Percentiles rank a stretch among this genome's conserved stretches.
Conservation (phyloP, 2,797 vertebrate genomes). For the Liparis tanakae region DNA sequence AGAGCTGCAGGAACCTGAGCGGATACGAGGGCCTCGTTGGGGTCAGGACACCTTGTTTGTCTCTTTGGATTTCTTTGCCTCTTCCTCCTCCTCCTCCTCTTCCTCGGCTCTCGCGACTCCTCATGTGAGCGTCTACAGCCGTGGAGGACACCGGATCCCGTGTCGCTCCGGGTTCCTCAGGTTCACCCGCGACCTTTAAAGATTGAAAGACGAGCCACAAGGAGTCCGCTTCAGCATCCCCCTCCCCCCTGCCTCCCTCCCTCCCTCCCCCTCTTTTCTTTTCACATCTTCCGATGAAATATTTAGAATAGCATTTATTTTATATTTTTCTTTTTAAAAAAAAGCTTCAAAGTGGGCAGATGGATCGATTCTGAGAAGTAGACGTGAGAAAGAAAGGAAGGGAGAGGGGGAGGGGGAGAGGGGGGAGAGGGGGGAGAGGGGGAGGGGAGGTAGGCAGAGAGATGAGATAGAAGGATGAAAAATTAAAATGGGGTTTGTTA, state of each 20-base stretch:
- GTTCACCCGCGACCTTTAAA: conserved; percentile 70
- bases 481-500: conserved; percentile 5
- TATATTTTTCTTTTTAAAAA: too few species aligned
- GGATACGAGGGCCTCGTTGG: conserved; percentile 56
- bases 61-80: conserved; percentile 62
- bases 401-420: not conserved
- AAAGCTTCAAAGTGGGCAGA: conserved; percentile 52
- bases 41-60: conserved; percentile 66
- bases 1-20: conserved; percentile 43
- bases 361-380: conserved; percentile 53
- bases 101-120: conserved; percentile 57
- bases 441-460: too few species aligned
- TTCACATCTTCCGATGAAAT: conserved; percentile 60
- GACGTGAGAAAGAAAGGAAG: conserved; percentile 52
- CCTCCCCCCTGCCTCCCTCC: conserved; percentile 18
- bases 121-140: conserved; percentile 71
- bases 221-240: conserved; percentile 69
- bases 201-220: conserved; percentile 72
- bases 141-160: conserved; percentile 51
- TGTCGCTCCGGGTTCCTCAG: conserved; percentile 57
- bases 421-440: too few species aligned
- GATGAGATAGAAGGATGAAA: conserved; percentile 35
- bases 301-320: conserved; percentile 56
- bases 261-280: conserved; percentile 27
- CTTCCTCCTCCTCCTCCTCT: conserved; percentile 46